Evolutionary conservation across 2,113 vertebrate species (phyloP).

Genomic region (Cyprinodon tularosa): DNA sequence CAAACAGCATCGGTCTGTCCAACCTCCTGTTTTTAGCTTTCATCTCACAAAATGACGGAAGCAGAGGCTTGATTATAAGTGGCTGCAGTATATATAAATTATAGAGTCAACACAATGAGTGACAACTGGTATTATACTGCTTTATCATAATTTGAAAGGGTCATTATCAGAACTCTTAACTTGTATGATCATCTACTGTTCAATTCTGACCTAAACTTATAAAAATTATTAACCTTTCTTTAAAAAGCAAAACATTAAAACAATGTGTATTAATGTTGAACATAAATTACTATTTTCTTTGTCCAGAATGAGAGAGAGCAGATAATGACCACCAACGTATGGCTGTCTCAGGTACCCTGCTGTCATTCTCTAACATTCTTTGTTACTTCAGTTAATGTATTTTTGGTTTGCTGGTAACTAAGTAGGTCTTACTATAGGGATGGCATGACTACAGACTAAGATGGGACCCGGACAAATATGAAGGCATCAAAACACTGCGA

Average conservation of each 20-base stretch:
- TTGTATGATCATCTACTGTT: too few species aligned
- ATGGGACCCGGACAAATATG: slow-evolving; percentile 82
- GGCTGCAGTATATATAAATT: too few species aligned
- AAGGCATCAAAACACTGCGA: slow-evolving; percentile 81
- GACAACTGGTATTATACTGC: too few species aligned
- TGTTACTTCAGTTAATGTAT: not conserved
- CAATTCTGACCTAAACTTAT: not conserved
- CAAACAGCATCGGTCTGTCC: too few species aligned
- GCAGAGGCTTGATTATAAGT: too few species aligned
- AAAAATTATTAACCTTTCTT: not conserved
- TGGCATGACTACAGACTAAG: slow-evolving; percentile 84
- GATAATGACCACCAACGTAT: slow-evolving; percentile 85
- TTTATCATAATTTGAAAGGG: too few species aligned
- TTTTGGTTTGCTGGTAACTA: not conserved
- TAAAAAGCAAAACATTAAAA: not conserved
- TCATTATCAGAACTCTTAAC: too few species aligned
- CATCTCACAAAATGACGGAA: too few species aligned
- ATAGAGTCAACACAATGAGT: too few species aligned
- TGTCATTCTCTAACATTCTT: not conserved
- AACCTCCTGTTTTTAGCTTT: too few species aligned
- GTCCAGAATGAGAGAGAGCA: slow-evolving; percentile 84
- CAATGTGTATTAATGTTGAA: not conserved
- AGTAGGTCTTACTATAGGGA: slow-evolving; percentile 66
- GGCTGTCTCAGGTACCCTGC: slow-evolving; percentile 80
- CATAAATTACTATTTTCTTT: not conserved